Base-by-base conservation (phyloP, 2,113 vertebrate genomes). In the Colistium nudipinnis region DNA sequence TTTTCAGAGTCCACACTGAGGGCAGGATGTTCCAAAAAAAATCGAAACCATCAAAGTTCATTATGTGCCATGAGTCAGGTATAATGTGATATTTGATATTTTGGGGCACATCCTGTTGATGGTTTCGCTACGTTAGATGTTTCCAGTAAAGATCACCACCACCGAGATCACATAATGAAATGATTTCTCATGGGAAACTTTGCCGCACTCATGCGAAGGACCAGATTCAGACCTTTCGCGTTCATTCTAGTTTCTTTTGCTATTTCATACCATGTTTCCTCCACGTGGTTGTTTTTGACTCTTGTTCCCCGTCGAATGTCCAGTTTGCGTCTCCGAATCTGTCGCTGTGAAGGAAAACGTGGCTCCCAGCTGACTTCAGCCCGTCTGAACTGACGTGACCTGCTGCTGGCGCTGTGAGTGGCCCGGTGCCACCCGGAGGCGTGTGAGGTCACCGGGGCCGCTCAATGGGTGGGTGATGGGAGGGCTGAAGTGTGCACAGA, bases 361-460 rank as follows among this genome's bases (percentile, higher is more conserved):
- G n/a, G 13, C 5, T 65, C 70, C 74, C 74, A 47, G 65, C 4
- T 14, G 66, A 57, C 4, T 10, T 62, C 33, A 38, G 11, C 24
- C 52, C 7, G 35, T 12, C 54, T 57, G 52, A 61, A 72, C 72
- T 69, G 11, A 11, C 11, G 13, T 65, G 68, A 79, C 70, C 24
- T 61, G 72, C 41, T 43, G 69, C 74, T 25, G n/a, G n/a, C n/a
- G 54, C 22, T 38, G 52, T 68, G 30, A 39, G 7, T 2, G 28
- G 31, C 45, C 57, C 63, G 1, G 1, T 30, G 7, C 7, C 13
- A 39, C 19, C 16, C 25, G 22, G 20, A 39, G 51, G 8, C 5
- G 2, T 31, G 31, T 24, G 69, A 70, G 62, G 67, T 45, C 19
- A 28, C 2, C 4, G 31, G 24, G 68, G 13, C 36, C 14, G 35